Base-by-base conservation (phyloP, 2,888 invertebrate species). In the Cheilosia pagana region DNA sequence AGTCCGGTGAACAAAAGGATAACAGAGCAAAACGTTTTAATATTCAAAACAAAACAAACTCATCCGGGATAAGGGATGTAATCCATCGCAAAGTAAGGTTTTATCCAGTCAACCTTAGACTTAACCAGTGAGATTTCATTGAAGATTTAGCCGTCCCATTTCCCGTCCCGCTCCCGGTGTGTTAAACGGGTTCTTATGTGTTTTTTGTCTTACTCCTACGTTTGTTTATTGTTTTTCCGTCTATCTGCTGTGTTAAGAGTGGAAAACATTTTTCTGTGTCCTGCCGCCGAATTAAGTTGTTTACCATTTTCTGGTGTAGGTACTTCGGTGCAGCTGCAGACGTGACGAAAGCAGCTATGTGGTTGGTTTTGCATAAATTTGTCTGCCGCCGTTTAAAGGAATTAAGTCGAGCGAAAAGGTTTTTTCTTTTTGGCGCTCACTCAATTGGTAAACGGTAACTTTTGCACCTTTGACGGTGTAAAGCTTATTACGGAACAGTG, bases 1-100 rank as follows among this genome's bases (percentile, higher is more conserved):
- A 77, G 82, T 77, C 77, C 35, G 43, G 39, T 39, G 35, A 50
- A 55, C 48, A 67, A 77, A 71, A 28, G 72, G 78, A 77, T 72
- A 23, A 23, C 21, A 50, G 68, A 79, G 52, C 63, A 53, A 74
- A 79, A 70, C 45, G 68, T 70, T 83, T 83, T 83, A 79, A 70
- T 83, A 83, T 83, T 83, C 79, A 83, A 83, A 83, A 83, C 83
- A 83, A 83, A 83, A 74, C 79, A 68, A 83, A 75, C 70, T 83
- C 79, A 83, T 74, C 83, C 83, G 68, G 83, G 74, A 83, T 83
- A 83, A 83, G 41, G 68, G 79, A 74, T 83, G 83, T 83, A 74
- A 83, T 78, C 83, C 79, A 53, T 70, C 62, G 68, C 53, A 68
- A 83, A 83, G 83, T 70, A 79, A 70, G 70, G 60, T 43, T 55